These are phyloP conservation scores for Nycticebus coucang DNA, from an alignment of 2,113 vertebrate species.

Conservation along the genomic window DNA sequence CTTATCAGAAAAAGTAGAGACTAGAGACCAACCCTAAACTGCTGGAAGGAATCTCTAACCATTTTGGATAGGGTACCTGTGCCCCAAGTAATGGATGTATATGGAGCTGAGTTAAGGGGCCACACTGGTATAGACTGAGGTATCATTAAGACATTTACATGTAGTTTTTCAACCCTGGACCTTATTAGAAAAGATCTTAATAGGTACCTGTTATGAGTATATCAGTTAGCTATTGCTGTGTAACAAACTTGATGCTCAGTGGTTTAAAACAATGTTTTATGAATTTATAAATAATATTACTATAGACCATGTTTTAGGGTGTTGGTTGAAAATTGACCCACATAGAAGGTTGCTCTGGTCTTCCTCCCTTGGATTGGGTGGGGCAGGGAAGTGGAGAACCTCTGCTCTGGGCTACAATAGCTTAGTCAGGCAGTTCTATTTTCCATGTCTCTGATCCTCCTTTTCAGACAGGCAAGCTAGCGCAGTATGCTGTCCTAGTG, in stretches of 20 bases:
- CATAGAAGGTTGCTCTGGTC: neutral
- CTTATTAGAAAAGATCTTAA: neutral
- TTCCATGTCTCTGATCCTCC: neutral
- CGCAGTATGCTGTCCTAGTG: neutral
- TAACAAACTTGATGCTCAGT: constrained; percentile 7
- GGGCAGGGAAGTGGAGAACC: neutral
- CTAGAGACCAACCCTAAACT: neutral
- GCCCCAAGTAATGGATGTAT: neutral
- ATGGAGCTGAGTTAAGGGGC: neutral
- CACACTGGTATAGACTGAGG: neutral
- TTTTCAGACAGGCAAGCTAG: neutral
- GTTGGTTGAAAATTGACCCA: neutral
- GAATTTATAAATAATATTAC: neutral
- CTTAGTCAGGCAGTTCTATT: neutral
- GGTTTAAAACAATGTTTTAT: constrained; percentile 39
- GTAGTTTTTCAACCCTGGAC: neutral
- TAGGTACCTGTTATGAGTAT: neutral
- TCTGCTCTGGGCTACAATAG: neutral
- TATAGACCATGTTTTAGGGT: neutral
- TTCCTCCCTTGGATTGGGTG: neutral
- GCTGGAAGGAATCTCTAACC: neutral
- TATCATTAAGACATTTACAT: neutral
- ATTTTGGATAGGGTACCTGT: neutral
- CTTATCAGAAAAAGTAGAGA: neutral
- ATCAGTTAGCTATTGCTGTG: neutral